phyloP scores from a whole-genome alignment of 2,113 vertebrate species.

The Indicator maculatus region DNA sequence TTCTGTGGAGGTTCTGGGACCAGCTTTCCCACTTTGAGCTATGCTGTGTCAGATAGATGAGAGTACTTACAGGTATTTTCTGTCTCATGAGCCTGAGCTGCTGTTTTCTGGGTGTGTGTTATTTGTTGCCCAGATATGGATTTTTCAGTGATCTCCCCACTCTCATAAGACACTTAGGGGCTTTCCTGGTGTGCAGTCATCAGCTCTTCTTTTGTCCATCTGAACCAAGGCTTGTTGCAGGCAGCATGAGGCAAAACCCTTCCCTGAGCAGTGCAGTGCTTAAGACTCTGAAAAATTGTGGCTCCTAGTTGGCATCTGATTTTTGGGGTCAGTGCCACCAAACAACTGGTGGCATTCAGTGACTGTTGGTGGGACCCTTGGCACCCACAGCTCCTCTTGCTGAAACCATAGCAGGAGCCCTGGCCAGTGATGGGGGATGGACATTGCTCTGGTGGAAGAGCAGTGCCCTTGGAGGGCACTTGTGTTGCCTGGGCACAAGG shows the following conservation, averaged over 20 bases:
- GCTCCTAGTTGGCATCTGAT: background rate
- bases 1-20: background rate
- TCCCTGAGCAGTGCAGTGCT: fast-evolving
- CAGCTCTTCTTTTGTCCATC: background rate
- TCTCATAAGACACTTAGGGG: background rate
- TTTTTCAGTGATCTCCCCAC: background rate
- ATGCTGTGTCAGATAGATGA: background rate
- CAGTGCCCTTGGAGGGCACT: background rate
- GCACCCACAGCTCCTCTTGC: background rate
- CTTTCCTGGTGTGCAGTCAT: background rate
- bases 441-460: background rate
- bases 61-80: background rate
- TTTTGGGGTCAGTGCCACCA: background rate
- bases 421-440: fast-evolving
- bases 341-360: background rate
- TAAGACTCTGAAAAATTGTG: background rate
- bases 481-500: background rate
- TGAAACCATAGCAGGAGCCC: background rate
- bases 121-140: background rate
- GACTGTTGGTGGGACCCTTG: background rate
- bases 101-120: background rate
- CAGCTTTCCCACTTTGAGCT: background rate
- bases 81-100: background rate
- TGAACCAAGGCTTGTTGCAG: background rate
- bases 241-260: background rate